Evolutionary conservation across 1,140 invertebrate species (phyloP).

Genomic region (Cecropterus lyciades): DNA sequence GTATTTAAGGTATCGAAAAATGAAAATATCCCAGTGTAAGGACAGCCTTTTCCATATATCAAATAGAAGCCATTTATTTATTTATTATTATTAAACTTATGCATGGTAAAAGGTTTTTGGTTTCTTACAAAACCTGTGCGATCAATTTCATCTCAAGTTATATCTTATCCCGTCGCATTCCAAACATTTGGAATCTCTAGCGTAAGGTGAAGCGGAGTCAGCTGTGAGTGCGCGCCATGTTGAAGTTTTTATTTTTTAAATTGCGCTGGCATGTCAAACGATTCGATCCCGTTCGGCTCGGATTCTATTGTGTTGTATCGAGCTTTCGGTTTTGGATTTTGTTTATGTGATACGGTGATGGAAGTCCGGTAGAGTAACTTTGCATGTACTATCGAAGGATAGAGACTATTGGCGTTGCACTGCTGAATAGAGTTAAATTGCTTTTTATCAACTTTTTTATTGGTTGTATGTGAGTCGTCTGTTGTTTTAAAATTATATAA

Average conservation of each 20-base stretch:
- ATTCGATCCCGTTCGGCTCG: slow-evolving; percentile 55
- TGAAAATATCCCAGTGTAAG: too few species aligned
- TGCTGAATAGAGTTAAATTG: background rate
- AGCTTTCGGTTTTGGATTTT: slow-evolving; percentile 31
- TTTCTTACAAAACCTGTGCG: too few species aligned
- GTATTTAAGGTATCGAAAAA: too few species aligned
- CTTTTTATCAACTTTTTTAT: background rate
- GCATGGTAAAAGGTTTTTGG: too few species aligned
- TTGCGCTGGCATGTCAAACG: slow-evolving; percentile 62
- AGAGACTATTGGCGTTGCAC: background rate
- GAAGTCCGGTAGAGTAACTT: slow-evolving; percentile 17
- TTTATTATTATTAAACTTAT: too few species aligned
- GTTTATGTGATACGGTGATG: slow-evolving; percentile 33
- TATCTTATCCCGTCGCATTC: slow-evolving; percentile 32
- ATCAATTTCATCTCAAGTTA: background rate
- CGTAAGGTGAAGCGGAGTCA: slow-evolving; percentile 69
- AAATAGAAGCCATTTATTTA: too few species aligned
- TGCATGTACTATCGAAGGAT: background rate
- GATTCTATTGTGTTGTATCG: slow-evolving; percentile 50
- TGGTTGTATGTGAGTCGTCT: too few species aligned
- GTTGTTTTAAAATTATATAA: too few species aligned
- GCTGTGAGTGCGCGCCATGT: slow-evolving; percentile 69
- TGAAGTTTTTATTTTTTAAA: slow-evolving; percentile 69
- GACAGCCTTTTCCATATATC: too few species aligned
- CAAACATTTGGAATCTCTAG: slow-evolving; percentile 45